phyloP scores from a whole-genome alignment of 2,888 invertebrate species.

The Stenoptilia bipunctidactyla region DNA sequence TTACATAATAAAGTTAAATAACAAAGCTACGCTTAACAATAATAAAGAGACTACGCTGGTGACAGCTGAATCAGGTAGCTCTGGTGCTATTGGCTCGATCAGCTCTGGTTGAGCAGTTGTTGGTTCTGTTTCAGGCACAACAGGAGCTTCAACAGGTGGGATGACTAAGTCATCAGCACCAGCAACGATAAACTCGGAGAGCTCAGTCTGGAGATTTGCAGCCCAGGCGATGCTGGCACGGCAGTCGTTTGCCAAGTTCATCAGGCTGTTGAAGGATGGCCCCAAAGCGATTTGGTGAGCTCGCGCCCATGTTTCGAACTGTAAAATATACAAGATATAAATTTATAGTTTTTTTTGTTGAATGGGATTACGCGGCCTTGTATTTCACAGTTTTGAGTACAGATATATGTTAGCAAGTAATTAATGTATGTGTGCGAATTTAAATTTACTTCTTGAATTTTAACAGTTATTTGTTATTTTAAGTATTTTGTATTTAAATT shows the following conservation, averaged over 20 bases:
- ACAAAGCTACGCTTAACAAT: conserved; percentile 5
- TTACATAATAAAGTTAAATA: not conserved
- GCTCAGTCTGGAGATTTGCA: conserved; percentile 21
- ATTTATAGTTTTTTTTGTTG: too few species aligned
- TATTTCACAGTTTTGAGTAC: too few species aligned
- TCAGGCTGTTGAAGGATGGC: conserved; percentile 19
- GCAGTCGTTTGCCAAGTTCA: conserved; percentile 21
- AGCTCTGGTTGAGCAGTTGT: conserved; percentile 20
- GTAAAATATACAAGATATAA: too few species aligned
- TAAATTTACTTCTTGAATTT: too few species aligned
- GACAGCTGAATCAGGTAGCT: conserved; percentile 31
- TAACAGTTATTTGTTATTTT: too few species aligned
- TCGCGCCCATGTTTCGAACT: conserved; percentile 46
- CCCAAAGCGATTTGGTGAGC: conserved; percentile 23
- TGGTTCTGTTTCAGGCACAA: conserved; percentile 11
- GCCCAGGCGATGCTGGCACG: conserved; percentile 32
- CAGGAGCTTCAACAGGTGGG: conserved; percentile 12
- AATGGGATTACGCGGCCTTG: too few species aligned
- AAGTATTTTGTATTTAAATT: too few species aligned
- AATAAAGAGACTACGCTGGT: conserved; percentile 29
- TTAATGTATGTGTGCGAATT: too few species aligned
- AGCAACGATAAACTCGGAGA: conserved; percentile 29
- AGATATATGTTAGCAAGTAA: too few species aligned
- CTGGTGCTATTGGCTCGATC: conserved; percentile 31
- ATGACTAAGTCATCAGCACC: conserved; percentile 20